phyloP scores from a whole-genome alignment of 2,888 invertebrate genomes.

The Sarcophaga rosellei region DNA sequence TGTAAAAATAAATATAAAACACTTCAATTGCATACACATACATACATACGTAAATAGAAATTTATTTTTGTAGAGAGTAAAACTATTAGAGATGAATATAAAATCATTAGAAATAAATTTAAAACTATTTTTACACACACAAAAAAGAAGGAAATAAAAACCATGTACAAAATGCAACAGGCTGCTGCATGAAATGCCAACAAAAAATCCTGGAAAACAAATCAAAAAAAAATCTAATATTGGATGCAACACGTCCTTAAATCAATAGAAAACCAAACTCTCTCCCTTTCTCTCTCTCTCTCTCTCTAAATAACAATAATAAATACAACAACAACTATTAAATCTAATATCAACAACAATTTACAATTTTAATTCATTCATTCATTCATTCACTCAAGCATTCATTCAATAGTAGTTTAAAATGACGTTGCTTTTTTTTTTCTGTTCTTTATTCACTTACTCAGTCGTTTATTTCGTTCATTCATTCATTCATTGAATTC shows the following conservation, averaged over 20 bases:
- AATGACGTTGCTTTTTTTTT: slow-evolving; percentile 16
- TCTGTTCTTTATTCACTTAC: background rate
- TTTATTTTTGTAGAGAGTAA: slow-evolving; percentile 44
- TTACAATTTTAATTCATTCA: slow-evolving; percentile 72
- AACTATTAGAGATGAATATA: background rate
- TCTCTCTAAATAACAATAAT: slow-evolving; percentile 12
- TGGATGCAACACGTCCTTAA: background rate
- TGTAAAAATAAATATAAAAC: slow-evolving; percentile 52
- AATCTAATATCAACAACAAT: slow-evolving; percentile 73
- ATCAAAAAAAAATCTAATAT: background rate
- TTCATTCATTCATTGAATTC: slow-evolving; percentile 79
- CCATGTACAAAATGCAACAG: background rate
- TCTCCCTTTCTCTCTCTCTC: background rate
- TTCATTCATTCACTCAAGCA: slow-evolving; percentile 71
- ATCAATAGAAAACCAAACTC: background rate
- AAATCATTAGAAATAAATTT: background rate
- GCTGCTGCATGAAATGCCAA: background rate
- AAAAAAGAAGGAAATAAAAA: background rate
- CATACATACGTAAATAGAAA: slow-evolving; percentile 36
- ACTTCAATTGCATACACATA: too few relatives aligned
- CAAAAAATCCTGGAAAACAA: slow-evolving; percentile 20
- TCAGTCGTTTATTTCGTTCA: slow-evolving; percentile 72
- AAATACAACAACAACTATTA: slow-evolving; percentile 66
- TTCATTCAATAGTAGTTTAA: slow-evolving; percentile 62
- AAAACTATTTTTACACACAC: background rate